Evolutionary conservation across 2,797 vertebrate species (phyloP), one percentile per base, ranked within the genome.

Genomic region (Acrocephalus scirpaceus): DNA sequence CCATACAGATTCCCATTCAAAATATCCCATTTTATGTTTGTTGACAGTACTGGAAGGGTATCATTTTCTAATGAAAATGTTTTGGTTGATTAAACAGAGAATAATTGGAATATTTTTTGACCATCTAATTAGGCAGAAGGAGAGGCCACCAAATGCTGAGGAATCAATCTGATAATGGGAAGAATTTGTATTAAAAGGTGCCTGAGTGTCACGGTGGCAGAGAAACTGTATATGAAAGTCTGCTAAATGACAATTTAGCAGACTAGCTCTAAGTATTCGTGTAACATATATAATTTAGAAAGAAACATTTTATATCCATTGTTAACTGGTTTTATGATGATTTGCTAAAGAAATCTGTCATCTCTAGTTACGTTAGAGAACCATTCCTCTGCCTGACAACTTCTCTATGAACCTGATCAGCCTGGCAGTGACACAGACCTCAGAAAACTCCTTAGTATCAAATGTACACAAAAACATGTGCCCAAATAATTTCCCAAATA

Each of bases 391-490:
- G 16, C 8, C n/a, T 65, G 44, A 40, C 47, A 40, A 8, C 10
- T 80, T 48, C 21, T 42, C 15, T 71, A 21, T 67, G 29, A 45
- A 56, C 9, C 7, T 71, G 53, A 25, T 45, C 19, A 54, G 12
- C 7, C 9, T 77, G 58, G 25, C 23, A 57, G 23, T 7, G 74
- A 40, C 13, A n/a, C 22, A 56, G 61, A 73, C 30, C 19, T 58
- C 34, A 47, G 34, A 36, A 34, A 70, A 25, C 15, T 11, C 23
- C 7, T 32, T 26, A 3, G 26, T 36, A 3, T 30, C 65, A 25
- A 25, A 3, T 0, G 6, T 38, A 9, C 18, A 51, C 6, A 36
- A 65, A 69, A 53, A 4, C 8, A 22, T 0, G 1, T 20, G 42
- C n/a, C 17, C 18, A 34, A 38, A 21, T 50, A 57, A 78, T 57